phyloP scores from a whole-genome alignment of 2,113 vertebrate species.

The Pelmatolapia mariae region DNA sequence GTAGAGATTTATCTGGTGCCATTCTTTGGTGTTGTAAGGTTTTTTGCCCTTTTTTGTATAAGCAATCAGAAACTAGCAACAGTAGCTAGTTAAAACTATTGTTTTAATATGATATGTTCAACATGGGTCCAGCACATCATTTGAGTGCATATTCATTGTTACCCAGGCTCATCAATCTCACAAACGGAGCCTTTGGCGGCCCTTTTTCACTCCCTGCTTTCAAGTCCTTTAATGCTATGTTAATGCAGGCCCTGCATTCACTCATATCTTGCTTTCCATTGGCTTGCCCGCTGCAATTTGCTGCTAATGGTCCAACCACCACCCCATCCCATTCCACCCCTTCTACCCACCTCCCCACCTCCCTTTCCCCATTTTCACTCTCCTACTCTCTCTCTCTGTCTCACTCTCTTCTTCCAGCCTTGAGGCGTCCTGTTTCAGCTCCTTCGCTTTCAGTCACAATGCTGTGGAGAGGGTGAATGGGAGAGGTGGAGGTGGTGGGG shows the following conservation, averaged over 20 bases:
- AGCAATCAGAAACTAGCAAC: background rate
- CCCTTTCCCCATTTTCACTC: conserved; percentile 7
- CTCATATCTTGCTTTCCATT: conserved; percentile 60
- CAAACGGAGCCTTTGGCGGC: background rate
- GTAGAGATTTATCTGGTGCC: background rate
- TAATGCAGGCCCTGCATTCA: conserved; percentile 63
- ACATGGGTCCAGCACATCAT: background rate
- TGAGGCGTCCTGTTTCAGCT: conserved; percentile 76
- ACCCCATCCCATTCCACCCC: background rate
- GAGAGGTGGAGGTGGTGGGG: conserved; percentile 22
- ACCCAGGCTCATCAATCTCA: conserved; percentile 14
- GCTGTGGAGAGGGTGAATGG: conserved; percentile 58
- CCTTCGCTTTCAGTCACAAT: conserved; percentile 71
- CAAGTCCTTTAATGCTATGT: conserved; percentile 61
- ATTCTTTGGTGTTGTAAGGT: background rate
- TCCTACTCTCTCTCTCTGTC: conserved; percentile 24
- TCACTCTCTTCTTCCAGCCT: conserved; percentile 54
- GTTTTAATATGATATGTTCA: background rate
- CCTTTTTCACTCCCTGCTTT: conserved; percentile 22
- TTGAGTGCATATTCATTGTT: background rate
- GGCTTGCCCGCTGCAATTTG: conserved; percentile 61
- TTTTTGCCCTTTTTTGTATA: background rate
- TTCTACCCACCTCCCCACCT: background rate
- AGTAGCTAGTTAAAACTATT: background rate
- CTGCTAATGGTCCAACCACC: conserved; percentile 56